Percentiles rank a stretch among this genome's conserved stretches.
Conservation (phyloP, 1,140 invertebrate species). For the Acromyrmex charruanus region DNA sequence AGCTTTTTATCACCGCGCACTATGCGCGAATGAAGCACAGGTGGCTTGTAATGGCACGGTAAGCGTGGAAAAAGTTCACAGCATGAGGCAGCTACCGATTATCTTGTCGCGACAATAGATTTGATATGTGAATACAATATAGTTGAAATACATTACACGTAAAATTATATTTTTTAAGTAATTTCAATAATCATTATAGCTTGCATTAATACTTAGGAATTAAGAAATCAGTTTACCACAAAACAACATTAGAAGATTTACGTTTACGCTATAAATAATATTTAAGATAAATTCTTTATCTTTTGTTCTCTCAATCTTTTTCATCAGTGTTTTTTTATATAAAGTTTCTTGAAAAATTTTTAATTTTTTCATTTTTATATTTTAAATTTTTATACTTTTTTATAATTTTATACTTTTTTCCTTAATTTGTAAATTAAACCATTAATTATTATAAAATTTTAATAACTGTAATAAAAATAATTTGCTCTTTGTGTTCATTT, state of each 20-base stretch:
- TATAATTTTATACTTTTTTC: too few species aligned
- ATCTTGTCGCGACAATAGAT: conserved; percentile 2
- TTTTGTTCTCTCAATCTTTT: too few species aligned
- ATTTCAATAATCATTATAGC: background rate
- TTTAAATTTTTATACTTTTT: too few species aligned
- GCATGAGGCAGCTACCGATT: conserved; percentile 22
- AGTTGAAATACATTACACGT: background rate
- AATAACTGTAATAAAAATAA: background rate
- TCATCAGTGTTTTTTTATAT: too few species aligned
- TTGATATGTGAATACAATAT: background rate
- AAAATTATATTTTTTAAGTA: background rate
- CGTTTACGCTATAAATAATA: background rate
- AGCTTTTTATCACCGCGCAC: conserved; percentile 59
- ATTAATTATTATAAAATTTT: too few species aligned
- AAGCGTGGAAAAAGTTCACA: conserved; percentile 58
- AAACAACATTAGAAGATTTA: background rate
- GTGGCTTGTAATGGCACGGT: conserved; percentile 39
- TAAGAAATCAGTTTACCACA: background rate
- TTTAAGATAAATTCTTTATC: background rate
- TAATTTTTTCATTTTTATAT: too few species aligned
- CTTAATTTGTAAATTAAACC: too few species aligned
- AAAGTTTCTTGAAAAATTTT: too few species aligned
- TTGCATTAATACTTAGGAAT: background rate
- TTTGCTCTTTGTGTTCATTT: background rate
- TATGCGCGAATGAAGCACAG: conserved; percentile 58